Evolutionary conservation across 2,797 vertebrate genomes (phyloP), one percentile per base, ranked within the genome.

Genomic region (Eleutherodactylus coqui): DNA sequence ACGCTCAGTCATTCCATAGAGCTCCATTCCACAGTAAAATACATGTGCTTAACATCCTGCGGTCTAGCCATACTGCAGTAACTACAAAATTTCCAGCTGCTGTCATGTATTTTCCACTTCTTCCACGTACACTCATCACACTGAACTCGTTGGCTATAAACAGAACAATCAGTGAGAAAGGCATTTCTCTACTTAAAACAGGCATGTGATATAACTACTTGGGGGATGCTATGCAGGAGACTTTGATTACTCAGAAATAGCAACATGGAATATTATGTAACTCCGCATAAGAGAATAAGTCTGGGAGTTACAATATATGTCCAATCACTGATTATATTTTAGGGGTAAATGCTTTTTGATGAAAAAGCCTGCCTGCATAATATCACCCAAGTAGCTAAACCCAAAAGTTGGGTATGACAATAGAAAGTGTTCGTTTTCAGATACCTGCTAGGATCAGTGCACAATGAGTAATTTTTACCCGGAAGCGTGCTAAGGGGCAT

Each of bases 51-150:
- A 77, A 29, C 45, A 60, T 62, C 53, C 51, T 34, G 60, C 9
- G 73, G 83, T 67, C 36, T 76, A 49, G 60, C 60, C 17, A 16
- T 62, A 67, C 17, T 79, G 45, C 41, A 43, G 4, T n/a, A 13
- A 69, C 32, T 34, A 76, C 29, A 75, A 29, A 83, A 32, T 7
- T 21, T 8, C 41, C 14, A 77, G 58, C 4, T 69, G 67, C 49
- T 38, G 34, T 53, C 8, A 29, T 36, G 7, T 13, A 49, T 78
- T 78, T 69, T 16, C 58, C 36, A 67, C 62, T 47, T 64, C 51
- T 27, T 81, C 79, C 19, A 43, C 10, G 34, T 34, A 36, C 32
- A 69, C 34, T 64, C 60, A 2, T 16, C 60, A 64, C 32, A 34
- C 17, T 17, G 62, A 67, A 17, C 17, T 69, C 10, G 34, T 21